phyloP scores from a whole-genome alignment of 2,113 vertebrate genomes.

The Cyphomyrus discorhynchus region DNA sequence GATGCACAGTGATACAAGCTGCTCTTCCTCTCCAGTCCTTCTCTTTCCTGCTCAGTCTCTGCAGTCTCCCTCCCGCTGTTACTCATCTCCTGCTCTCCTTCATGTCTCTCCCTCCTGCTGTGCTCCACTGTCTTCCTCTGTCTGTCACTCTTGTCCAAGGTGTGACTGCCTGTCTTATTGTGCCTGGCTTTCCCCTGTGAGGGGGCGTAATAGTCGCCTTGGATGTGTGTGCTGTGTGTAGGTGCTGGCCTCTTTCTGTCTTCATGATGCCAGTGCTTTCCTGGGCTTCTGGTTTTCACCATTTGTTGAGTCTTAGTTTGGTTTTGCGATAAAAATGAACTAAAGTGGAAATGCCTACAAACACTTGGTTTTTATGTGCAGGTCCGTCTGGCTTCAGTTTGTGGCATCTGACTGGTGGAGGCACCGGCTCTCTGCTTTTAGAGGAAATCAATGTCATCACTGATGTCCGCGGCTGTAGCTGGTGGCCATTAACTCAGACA shows the following conservation, averaged over 20 bases:
- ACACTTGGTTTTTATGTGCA: neutral
- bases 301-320: neutral
- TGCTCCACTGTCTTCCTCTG: neutral
- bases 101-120: neutral
- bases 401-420: neutral
- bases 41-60: neutral
- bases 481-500: neutral
- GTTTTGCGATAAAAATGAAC: neutral
- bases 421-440: neutral
- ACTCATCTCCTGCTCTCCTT: neutral
- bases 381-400: neutral
- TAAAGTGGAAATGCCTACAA: neutral
- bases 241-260: neutral
- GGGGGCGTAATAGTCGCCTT: neutral
- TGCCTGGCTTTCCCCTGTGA: neutral
- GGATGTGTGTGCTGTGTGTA: neutral
- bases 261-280: neutral
- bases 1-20: neutral
- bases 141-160: neutral
- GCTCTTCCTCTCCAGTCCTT: neutral
- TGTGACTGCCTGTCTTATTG: neutral
- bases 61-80: neutral
- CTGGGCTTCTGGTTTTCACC: neutral
- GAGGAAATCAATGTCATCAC: conserved; percentile 6
- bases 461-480: neutral